phyloP scores from a whole-genome alignment of 2,113 vertebrate species.

The Chrysochloris asiatica region DNA sequence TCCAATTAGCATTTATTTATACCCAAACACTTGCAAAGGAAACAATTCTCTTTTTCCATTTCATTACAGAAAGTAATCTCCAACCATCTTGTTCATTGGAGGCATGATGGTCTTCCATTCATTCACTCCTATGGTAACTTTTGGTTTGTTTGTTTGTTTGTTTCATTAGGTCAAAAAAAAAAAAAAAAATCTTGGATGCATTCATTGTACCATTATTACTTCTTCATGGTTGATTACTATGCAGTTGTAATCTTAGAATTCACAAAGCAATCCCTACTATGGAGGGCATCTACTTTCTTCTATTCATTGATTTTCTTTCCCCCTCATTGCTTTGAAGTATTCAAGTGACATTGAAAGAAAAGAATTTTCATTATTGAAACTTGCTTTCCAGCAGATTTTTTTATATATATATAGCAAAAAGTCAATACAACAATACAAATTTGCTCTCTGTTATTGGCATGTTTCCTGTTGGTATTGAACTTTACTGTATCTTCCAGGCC shows the following conservation, averaged over 20 bases:
- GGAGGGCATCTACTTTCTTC: not conserved
- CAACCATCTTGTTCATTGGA: not conserved
- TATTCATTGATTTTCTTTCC: too few relatives aligned
- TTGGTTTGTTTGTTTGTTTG: too few relatives aligned
- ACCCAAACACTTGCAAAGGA: slow-evolving; percentile 5
- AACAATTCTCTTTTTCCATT: not conserved
- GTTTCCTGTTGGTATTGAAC: not conserved
- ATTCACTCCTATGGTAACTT: not conserved
- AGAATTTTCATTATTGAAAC: slow-evolving; percentile 25
- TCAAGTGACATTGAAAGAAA: not conserved
- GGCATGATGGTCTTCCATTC: not conserved
- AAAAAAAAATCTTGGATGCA: slow-evolving; percentile 25
- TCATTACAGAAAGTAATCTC: not conserved
- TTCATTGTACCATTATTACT: not conserved
- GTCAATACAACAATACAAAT: slow-evolving; percentile 9
- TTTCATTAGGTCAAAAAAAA: too few relatives aligned
- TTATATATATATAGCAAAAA: slow-evolving; percentile 18
- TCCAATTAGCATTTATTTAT: too few relatives aligned
- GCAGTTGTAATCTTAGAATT: not conserved
- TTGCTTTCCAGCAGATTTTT: slow-evolving; percentile 36
- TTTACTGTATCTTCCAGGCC: too few relatives aligned
- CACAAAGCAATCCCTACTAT: not conserved
- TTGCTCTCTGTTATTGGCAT: not conserved
- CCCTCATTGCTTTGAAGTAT: not conserved
- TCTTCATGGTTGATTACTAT: not conserved